These are phyloP conservation scores for Imbricaverruca yamaguchii DNA, from an alignment of 2,888 invertebrate genomes.

Conservation along the genomic window DNA sequence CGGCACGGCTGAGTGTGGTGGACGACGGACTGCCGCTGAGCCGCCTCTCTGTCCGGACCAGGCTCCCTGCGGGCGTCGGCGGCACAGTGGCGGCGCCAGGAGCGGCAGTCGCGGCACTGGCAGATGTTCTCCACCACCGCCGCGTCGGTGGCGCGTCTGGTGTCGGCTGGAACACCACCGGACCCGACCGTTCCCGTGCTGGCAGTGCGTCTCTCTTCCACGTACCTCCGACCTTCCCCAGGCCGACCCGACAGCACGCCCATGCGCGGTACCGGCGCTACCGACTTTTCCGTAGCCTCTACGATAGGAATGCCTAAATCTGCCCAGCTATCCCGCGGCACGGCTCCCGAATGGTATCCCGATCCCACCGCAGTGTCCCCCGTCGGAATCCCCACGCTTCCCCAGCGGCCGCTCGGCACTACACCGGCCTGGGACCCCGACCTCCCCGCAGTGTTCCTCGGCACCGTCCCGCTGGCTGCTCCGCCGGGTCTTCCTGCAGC, in stretches of 20 bases:
- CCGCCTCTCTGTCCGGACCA: background rate
- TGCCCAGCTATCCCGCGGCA: background rate
- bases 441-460: no score
- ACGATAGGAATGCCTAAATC: no score
- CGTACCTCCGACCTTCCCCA: no score
- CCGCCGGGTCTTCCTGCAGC: no score
- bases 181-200: background rate
- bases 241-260: no score
- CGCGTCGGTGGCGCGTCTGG: background rate
- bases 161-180: background rate
- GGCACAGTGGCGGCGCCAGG: background rate
- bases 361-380: background rate
- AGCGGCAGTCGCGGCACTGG: constrained; percentile 7
- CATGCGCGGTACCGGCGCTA: no score
- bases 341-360: background rate
- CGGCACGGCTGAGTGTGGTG: constrained; percentile 4
- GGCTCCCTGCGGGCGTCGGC: background rate
- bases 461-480: no score
- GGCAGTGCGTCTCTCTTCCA: background rate
- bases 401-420: no score
- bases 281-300: no score
- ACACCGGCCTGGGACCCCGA: no score
- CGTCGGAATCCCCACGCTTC: no score
- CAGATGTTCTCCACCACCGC: background rate
- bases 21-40: background rate